A percentile compares a stretch with the other conserved stretches of the same genome.
phyloP scores from a whole-genome alignment of 2,888 invertebrate species.

The Kuschelorhynchus macadamiae region DNA sequence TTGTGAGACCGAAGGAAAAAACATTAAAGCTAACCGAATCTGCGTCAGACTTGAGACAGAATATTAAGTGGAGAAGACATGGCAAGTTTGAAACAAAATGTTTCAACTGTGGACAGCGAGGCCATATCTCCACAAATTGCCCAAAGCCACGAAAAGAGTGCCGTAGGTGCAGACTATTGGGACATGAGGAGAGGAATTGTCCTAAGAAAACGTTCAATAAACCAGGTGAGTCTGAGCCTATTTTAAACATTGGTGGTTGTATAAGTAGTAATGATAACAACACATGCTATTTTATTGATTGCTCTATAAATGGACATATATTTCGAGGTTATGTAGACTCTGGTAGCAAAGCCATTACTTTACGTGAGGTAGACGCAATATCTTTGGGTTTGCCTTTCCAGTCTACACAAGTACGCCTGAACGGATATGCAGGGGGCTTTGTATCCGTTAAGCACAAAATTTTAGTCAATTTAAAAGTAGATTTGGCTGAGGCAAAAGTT shows the following conservation, averaged over 20 bases:
- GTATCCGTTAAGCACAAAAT: too few relatives aligned
- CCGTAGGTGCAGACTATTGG: too few relatives aligned
- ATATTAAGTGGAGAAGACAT: too few relatives aligned
- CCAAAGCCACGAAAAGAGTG: too few relatives aligned
- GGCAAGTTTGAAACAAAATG: background rate
- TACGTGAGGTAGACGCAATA: background rate
- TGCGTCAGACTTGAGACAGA: background rate
- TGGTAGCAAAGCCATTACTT: background rate
- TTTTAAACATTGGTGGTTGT: background rate
- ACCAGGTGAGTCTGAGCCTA: background rate
- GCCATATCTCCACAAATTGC: too few relatives aligned
- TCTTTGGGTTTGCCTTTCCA: background rate
- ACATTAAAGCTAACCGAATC: background rate
- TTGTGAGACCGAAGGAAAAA: background rate
- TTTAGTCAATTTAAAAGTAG: too few relatives aligned
- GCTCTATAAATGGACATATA: background rate
- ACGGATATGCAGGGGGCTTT: too few relatives aligned
- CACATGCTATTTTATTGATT: background rate
- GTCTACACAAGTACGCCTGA: background rate
- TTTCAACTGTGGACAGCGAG: too few relatives aligned
- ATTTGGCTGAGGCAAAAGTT: too few relatives aligned
- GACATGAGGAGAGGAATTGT: too few relatives aligned
- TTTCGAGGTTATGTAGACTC: background rate
- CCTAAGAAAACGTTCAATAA: too few relatives aligned
- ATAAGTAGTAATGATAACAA: background rate